Conservation (phyloP, 2,888 invertebrate species). For the Parasteatoda lunata region DNA sequence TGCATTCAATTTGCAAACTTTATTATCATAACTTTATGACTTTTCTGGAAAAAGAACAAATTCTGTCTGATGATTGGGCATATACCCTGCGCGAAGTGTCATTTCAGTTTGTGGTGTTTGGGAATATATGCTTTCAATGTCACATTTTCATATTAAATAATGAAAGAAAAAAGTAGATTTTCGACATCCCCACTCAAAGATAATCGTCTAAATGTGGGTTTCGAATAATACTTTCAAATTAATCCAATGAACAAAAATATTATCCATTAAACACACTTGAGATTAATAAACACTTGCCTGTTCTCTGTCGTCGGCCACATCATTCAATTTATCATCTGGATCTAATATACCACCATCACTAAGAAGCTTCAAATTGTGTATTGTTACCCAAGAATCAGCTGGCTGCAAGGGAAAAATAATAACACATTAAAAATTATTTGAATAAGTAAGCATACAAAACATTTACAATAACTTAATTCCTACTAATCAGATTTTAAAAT, state of each 20-base stretch:
- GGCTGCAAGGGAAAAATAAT: constrained; percentile 77
- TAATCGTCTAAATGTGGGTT: not conserved
- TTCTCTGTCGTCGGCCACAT: constrained; percentile 97
- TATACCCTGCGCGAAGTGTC: no score
- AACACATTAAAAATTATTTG: not conserved
- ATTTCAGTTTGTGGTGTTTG: no score
- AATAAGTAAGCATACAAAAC: no score
- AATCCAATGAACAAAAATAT: not conserved
- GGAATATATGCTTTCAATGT: no score
- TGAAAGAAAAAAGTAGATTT: not conserved
- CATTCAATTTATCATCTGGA: constrained; percentile 93
- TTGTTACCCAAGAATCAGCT: constrained; percentile 89
- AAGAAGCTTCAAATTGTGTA: constrained; percentile 92
- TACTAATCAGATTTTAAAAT: no score
- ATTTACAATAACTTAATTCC: no score
- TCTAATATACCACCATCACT: constrained; percentile 94
- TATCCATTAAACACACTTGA: not conserved
- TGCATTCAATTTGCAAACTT: no score
- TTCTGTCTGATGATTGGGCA: no score
- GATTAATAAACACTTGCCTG: constrained; percentile 77
- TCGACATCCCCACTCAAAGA: constrained; percentile 68
- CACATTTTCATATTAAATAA: no score
- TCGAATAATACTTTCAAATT: not conserved
- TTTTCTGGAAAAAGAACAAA: no score
- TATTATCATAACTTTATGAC: no score